A percentile compares a stretch with the other conserved stretches of the same genome.
Evolutionary conservation across 2,113 vertebrate genomes (phyloP).

Genomic region (Myanophis thanlyinensis): DNA sequence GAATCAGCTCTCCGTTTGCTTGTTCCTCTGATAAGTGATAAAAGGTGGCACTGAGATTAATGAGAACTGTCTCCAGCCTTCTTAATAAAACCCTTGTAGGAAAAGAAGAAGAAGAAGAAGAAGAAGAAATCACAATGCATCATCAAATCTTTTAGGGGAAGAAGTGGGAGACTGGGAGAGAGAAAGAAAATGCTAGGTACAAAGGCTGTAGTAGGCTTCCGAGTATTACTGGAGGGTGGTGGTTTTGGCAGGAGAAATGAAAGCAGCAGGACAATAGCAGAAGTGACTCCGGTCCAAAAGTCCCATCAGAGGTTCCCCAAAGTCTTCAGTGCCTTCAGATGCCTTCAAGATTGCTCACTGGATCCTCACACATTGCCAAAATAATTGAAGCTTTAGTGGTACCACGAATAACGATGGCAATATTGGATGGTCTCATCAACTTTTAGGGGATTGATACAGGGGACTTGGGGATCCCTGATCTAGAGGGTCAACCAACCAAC

Average conservation of each 20-base stretch:
- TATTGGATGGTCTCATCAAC: neutral
- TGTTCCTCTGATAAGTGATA: constrained; percentile 80
- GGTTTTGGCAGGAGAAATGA: constrained; percentile 39
- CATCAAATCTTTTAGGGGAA: constrained; percentile 63
- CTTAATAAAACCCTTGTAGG: constrained; percentile 69
- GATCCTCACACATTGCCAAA: neutral
- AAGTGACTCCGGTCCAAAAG: constrained; percentile 9
- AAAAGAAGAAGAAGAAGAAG: constrained; percentile 32
- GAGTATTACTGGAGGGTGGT: rapidly evolving
- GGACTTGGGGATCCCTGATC: neutral
- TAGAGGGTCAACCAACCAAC: neutral
- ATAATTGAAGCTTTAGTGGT: neutral
- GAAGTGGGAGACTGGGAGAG: neutral
- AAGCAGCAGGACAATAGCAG: constrained; percentile 21
- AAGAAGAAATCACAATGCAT: constrained; percentile 55
- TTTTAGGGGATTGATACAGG: neutral
- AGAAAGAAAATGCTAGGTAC: constrained; percentile 47
- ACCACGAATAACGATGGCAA: neutral
- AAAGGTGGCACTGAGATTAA: constrained; percentile 76
- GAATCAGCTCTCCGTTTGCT: constrained; percentile 72
- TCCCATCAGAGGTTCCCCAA: neutral
- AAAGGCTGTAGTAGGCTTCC: constrained; percentile 46
- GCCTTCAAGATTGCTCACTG: neutral
- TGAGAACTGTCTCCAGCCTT: constrained; percentile 66
- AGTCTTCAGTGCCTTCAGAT: neutral